A percentile compares a stretch with the other conserved stretches of the same genome.
Conservation (phyloP, 2,113 vertebrate species). For the Garra rufa region DNA sequence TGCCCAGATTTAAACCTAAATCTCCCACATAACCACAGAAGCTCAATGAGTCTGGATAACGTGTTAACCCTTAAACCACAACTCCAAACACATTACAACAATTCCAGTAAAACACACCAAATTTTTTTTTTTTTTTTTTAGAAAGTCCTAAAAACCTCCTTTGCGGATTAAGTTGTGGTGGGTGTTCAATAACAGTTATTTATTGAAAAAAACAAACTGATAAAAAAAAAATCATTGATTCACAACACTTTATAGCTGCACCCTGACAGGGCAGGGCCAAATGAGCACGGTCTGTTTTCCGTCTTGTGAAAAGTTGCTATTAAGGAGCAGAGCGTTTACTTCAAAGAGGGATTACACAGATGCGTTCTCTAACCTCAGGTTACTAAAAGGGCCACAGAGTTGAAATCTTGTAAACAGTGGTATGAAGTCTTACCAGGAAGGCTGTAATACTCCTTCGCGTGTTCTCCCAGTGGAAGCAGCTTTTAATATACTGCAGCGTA, state of each 20-base stretch:
- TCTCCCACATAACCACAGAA: not conserved
- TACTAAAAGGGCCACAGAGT: slow-evolving; percentile 37
- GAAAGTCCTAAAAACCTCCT: not conserved
- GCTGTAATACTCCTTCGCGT: slow-evolving; percentile 85
- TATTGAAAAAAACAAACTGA: not conserved
- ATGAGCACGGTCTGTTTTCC: slow-evolving; percentile 8
- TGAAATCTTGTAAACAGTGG: slow-evolving; percentile 30
- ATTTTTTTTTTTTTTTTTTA: not conserved
- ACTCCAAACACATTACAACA: not conserved
- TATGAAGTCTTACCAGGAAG: slow-evolving; percentile 87
- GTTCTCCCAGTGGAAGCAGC: slow-evolving; percentile 98
- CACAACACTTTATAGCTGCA: slow-evolving; percentile 11
- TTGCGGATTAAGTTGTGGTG: not conserved
- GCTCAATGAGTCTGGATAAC: not conserved
- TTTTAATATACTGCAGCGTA: slow-evolving; percentile 92
- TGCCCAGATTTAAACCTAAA: not conserved
- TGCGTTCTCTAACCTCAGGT: slow-evolving; percentile 34
- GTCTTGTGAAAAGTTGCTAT: slow-evolving; percentile 34
- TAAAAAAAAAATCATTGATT: slow-evolving; percentile 8
- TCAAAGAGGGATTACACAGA: slow-evolving; percentile 34
- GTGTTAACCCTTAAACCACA: not conserved
- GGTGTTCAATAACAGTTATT: slow-evolving; percentile 4
- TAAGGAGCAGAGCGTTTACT: slow-evolving; percentile 19
- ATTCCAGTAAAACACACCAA: not conserved
- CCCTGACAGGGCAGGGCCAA: slow-evolving; percentile 15